Percentiles rank a stretch among this genome's conserved stretches.
phyloP scores from a whole-genome alignment of 1,140 invertebrate species.

The Gryon sp. region DNA sequence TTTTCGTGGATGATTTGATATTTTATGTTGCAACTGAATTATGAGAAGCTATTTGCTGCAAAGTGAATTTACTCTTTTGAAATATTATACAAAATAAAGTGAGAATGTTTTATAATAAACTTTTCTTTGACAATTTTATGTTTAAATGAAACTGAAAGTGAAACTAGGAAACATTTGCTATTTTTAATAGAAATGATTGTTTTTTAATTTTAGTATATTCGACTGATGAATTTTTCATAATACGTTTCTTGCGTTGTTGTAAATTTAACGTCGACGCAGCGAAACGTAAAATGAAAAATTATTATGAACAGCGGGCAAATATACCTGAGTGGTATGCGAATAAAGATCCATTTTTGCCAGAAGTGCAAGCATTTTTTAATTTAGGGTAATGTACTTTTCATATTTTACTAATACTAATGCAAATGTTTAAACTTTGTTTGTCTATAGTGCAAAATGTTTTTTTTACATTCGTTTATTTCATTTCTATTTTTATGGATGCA shows the following conservation, averaged over 20 bases:
- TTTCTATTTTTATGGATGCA: conserved; percentile 46
- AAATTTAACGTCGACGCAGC: conserved; percentile 82
- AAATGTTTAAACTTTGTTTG: not conserved
- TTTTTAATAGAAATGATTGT: not conserved
- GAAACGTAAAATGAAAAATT: conserved; percentile 82
- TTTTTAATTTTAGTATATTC: conserved; percentile 28
- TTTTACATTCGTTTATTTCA: not conserved
- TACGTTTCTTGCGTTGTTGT: conserved; percentile 82
- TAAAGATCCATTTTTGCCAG: conserved; percentile 81
- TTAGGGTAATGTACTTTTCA: conserved; percentile 75
- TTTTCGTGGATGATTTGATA: too few relatives aligned
- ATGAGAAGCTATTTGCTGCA: too few relatives aligned
- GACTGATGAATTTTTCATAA: conserved; percentile 80
- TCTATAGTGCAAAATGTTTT: too few relatives aligned
- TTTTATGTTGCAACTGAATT: too few relatives aligned
- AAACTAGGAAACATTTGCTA: too few relatives aligned
- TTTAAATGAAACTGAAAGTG: too few relatives aligned
- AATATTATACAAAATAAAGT: too few relatives aligned
- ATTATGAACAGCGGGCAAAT: conserved; percentile 80
- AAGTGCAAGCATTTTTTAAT: conserved; percentile 81
- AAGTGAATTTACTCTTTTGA: too few relatives aligned
- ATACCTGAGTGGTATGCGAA: conserved; percentile 82
- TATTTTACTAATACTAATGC: conserved; percentile 14
- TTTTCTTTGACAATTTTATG: not conserved
- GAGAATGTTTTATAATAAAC: too few relatives aligned